Evolutionary conservation across 2,113 vertebrate species (phyloP).

Genomic region (Rhabdomys dilectus): DNA sequence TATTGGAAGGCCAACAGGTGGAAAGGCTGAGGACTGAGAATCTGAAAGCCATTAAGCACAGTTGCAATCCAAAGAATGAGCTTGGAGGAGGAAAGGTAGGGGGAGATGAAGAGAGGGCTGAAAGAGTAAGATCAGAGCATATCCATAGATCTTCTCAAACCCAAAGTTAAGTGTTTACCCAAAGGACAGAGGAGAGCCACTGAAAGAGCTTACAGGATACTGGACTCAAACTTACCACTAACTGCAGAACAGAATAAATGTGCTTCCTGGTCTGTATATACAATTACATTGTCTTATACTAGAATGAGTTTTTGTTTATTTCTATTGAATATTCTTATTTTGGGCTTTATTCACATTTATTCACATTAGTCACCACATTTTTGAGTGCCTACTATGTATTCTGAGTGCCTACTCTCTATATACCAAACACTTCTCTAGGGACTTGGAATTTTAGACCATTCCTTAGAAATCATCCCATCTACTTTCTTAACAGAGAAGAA

Average conservation of each 20-base stretch:
- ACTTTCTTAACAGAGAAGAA: conserved; percentile 2
- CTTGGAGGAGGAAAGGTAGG: too few species aligned
- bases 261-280: background rate
- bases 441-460: background rate
- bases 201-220: background rate
- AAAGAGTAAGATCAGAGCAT: background rate
- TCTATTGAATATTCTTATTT: background rate
- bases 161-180: background rate
- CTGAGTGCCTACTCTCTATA: background rate
- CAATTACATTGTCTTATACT: background rate
- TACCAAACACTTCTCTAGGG: background rate
- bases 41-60: background rate
- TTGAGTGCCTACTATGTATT: background rate
- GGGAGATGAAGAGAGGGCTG: background rate
- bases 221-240: background rate
- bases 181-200: conserved; percentile 3
- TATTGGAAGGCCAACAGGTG: background rate
- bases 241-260: background rate
- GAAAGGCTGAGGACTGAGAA: background rate
- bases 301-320: background rate
- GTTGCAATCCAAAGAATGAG: background rate
- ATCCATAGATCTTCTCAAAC: background rate
- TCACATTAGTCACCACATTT: background rate
- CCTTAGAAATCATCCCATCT: conserved; percentile 14
- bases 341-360: background rate